phyloP scores from a whole-genome alignment of 2,113 vertebrate species.

The Ochotona curzoniae region DNA sequence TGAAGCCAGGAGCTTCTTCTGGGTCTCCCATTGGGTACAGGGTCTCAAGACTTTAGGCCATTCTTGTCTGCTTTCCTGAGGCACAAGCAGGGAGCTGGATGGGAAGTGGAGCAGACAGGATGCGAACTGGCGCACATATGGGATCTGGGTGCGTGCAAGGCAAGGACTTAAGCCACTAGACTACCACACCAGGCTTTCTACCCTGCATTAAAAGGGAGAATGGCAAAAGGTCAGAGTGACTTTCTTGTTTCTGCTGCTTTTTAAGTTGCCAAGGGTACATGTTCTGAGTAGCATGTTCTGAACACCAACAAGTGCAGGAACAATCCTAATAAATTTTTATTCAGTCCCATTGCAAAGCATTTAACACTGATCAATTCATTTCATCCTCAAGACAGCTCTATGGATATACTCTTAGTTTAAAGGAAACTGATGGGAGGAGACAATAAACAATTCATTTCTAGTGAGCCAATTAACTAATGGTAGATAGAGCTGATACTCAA shows the following conservation, averaged over 20 bases:
- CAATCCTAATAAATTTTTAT: not conserved
- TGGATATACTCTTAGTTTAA: not conserved
- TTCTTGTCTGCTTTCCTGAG: too few species aligned
- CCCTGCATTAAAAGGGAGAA: not conserved
- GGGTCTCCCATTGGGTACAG: too few species aligned
- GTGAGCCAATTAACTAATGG: not conserved
- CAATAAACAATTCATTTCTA: slow-evolving; percentile 15
- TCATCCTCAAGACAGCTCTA: not conserved
- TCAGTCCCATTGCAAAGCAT: not conserved
- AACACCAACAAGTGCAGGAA: not conserved
- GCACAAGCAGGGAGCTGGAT: too few species aligned
- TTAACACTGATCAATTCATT: not conserved
- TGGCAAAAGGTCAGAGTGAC: not conserved
- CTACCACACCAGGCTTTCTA: too few species aligned
- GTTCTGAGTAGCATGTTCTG: not conserved
- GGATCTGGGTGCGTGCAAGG: too few species aligned
- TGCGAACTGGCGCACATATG: too few species aligned
- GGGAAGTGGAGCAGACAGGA: too few species aligned
- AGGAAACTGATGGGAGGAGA: not conserved
- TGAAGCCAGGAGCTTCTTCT: too few species aligned
- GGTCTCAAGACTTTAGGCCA: too few species aligned
- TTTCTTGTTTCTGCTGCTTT: not conserved
- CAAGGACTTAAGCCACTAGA: too few species aligned
- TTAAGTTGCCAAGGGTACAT: not conserved
- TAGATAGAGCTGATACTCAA: not conserved